Evolutionary conservation across 2,797 vertebrate species (phyloP), one percentile per base, ranked within the genome.

Genomic region (Acridotheres tristis): DNA sequence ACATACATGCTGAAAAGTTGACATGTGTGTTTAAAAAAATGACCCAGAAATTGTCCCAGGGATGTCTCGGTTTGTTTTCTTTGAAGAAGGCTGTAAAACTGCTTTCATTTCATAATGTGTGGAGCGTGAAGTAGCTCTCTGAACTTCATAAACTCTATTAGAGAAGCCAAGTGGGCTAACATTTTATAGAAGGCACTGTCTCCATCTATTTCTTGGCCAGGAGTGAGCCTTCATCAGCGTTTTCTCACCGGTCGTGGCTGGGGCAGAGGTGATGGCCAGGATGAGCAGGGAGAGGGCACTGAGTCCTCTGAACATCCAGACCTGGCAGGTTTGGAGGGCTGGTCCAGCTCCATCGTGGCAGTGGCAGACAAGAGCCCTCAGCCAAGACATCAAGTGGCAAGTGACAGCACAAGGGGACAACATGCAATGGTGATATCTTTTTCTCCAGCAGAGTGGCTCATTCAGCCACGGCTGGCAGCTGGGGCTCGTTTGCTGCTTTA

Each of bases 361-460:
- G 30, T 16, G 47, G 36, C 40, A 61, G 66, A 26, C 53, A 59
- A 59, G 59, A 13, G 5, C 27, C 11, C 40, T 83, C 53, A 45
- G 71, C 26, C 74, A 59, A 61, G 69, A 34, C 30, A 77, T 11
- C 53, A 27, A 18, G n/a, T 3, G 18, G 17, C 23, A 62, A 19
- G 34, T 59, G 47, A 32, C 36, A 53, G 85, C 40, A 14, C 3
- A 0, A 53, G 22, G 8, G 50, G 63, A 88, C 54, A 77, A 42
- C n/a, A 16, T 9, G 53, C 62, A 42, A 27, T 16, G 13, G 36
- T 8, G 26, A 48, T 84, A 85, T 69, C 59, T 78, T 66, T 88
- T 88, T 66, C 89, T 82, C 83, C 63, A 65, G 55, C n/a, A 87
- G 85, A 85, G 79, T 50, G 75, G 82, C 79, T 85, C 51, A 86